These are phyloP conservation scores for Microtus pennsylvanicus DNA, from an alignment of 2,113 vertebrate genomes.

Conservation along the genomic window DNA sequence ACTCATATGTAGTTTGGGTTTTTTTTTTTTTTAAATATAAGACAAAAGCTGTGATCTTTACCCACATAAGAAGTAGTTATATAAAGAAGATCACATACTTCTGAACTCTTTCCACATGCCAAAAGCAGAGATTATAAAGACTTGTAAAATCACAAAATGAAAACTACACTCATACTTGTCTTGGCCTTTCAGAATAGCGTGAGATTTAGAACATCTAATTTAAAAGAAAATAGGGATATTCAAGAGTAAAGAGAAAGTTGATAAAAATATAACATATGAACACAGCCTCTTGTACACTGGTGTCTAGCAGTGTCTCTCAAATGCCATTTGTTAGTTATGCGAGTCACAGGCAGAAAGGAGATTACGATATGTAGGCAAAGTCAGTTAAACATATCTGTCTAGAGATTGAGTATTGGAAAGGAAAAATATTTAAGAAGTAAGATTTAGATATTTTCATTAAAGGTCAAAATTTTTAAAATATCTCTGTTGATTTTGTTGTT, in stretches of 20 bases:
- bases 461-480: not conserved
- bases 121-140: not conserved
- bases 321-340: conserved; percentile 59
- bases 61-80: not conserved
- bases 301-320: conserved; percentile 61
- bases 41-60: not conserved
- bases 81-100: not conserved
- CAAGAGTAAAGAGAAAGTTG: not conserved
- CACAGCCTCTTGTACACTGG: not conserved
- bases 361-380: not conserved
- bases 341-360: conserved; percentile 13
- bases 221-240: not conserved
- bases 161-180: conserved; percentile 18
- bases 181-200: not conserved
- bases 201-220: conserved; percentile 17
- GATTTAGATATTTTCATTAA: not conserved
- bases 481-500: not conserved
- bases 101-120: not conserved
- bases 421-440: not conserved
- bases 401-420: not conserved
- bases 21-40: not conserved
- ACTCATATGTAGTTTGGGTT: not conserved
- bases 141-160: conserved; percentile 56
- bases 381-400: not conserved
- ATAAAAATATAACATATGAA: conserved; percentile 8